These are phyloP conservation scores for Glyptemys insculpta DNA, from an alignment of 2,797 vertebrate species.

Conservation along the genomic window DNA sequence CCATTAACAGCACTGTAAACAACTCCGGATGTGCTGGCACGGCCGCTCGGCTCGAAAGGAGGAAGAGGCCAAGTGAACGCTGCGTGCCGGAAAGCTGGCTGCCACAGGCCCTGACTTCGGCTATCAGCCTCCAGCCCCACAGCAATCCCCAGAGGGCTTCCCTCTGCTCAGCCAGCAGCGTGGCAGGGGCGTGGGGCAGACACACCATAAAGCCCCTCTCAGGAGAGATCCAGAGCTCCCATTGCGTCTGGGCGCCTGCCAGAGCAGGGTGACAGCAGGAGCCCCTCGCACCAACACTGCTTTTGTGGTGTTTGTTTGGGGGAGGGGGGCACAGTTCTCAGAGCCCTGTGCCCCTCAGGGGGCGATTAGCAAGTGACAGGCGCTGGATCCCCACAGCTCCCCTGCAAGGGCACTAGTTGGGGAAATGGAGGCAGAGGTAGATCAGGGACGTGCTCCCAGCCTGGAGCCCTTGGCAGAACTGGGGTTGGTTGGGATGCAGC, in stretches of 20 bases:
- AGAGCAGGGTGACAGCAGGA: not conserved
- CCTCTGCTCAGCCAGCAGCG: not conserved
- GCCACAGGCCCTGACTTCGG: not conserved
- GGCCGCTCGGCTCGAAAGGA: not conserved
- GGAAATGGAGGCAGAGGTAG: not conserved
- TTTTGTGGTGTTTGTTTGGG: not conserved
- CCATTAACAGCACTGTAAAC: not conserved
- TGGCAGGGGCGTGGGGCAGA: not conserved
- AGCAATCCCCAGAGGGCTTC: not conserved
- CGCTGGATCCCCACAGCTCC: not conserved
- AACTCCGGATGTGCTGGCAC: not conserved
- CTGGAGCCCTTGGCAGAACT: not conserved
- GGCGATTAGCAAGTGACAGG: not conserved
- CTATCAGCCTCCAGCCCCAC: not conserved
- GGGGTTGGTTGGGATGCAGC: not conserved
- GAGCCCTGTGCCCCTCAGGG: not conserved
- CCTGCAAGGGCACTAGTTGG: not conserved
- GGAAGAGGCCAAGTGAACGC: not conserved
- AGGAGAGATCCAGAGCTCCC: not conserved
- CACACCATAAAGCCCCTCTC: too few relatives aligned
- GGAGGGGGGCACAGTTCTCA: not conserved
- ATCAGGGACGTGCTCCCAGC: accelerated
- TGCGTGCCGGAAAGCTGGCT: not conserved
- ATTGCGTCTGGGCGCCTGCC: accelerated
- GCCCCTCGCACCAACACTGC: not conserved